A percentile compares a stretch with the other conserved stretches of the same genome.
These are phyloP conservation scores for Actinemys pallida DNA, from an alignment of 2,113 vertebrate genomes.

Conservation along the genomic window DNA sequence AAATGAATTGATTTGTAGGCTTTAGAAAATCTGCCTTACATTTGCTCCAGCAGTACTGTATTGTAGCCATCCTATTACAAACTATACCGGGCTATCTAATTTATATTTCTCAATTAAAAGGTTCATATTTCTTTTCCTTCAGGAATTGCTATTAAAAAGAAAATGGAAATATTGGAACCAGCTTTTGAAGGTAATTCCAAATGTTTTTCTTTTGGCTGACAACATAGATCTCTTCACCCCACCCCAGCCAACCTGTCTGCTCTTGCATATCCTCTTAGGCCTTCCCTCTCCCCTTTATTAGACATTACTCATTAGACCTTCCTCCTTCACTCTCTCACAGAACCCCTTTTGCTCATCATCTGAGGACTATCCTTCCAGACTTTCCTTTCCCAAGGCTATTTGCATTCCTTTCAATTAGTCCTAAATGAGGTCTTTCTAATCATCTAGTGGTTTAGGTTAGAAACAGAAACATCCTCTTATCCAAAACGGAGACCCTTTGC, in stretches of 20 bases:
- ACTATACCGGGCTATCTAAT: background rate
- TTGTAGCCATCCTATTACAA: conserved; percentile 9
- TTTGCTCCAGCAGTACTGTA: background rate
- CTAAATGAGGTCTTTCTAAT: background rate
- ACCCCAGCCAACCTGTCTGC: conserved; percentile 9
- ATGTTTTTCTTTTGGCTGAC: conserved; percentile 22
- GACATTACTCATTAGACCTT: background rate
- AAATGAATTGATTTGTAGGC: conserved; percentile 32
- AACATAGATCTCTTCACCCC: background rate
- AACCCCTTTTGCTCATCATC: background rate
- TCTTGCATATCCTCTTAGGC: conserved; percentile 42
- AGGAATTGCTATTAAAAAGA: conserved; percentile 15
- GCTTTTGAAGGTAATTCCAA: conserved; percentile 51
- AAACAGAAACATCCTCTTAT: background rate
- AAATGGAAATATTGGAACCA: conserved; percentile 39
- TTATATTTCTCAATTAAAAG: conserved; percentile 52
- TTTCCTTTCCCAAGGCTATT: background rate
- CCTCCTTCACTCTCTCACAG: background rate
- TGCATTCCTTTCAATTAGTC: background rate
- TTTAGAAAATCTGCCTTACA: conserved; percentile 15
- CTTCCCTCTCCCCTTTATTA: background rate
- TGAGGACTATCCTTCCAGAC: background rate
- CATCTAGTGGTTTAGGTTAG: background rate
- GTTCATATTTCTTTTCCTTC: conserved; percentile 15
- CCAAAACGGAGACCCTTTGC: background rate